Evolutionary conservation across 2,113 vertebrate species (phyloP).

Genomic region (Zosterops japonicus): DNA sequence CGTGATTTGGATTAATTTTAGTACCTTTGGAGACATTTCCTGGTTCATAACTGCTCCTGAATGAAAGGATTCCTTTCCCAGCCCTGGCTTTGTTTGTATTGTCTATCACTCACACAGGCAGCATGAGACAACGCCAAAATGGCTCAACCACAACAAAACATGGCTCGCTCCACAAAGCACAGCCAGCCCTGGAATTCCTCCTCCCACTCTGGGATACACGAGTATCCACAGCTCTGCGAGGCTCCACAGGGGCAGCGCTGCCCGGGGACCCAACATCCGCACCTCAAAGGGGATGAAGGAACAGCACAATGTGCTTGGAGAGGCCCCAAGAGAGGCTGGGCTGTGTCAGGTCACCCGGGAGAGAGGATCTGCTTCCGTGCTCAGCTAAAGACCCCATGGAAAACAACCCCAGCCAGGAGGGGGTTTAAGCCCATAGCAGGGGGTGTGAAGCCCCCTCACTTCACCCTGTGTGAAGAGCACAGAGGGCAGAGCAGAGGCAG

Average conservation of each 20-base stretch:
- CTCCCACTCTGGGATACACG: rapidly evolving
- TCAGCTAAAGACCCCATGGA: background rate
- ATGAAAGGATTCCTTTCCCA: background rate
- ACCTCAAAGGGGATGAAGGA: background rate
- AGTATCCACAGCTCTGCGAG: rapidly evolving
- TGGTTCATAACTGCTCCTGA: background rate
- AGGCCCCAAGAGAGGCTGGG: background rate
- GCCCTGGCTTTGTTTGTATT: background rate
- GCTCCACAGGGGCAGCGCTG: background rate
- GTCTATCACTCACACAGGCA: background rate
- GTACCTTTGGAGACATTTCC: background rate
- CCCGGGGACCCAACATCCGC: rapidly evolving
- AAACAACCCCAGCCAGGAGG: background rate
- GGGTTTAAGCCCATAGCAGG: background rate
- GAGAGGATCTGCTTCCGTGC: background rate
- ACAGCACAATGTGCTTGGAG: rapidly evolving
- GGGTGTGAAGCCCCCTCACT: background rate
- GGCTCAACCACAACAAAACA: background rate
- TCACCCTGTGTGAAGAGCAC: rapidly evolving
- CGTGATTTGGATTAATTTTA: background rate
- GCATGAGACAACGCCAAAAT: background rate
- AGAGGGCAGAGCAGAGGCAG: background rate
- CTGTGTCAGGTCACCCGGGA: background rate
- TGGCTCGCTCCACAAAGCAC: background rate
- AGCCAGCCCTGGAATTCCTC: background rate